Conservation (phyloP, 1,140 invertebrate genomes). For the Drosophila subpulchrella region DNA sequence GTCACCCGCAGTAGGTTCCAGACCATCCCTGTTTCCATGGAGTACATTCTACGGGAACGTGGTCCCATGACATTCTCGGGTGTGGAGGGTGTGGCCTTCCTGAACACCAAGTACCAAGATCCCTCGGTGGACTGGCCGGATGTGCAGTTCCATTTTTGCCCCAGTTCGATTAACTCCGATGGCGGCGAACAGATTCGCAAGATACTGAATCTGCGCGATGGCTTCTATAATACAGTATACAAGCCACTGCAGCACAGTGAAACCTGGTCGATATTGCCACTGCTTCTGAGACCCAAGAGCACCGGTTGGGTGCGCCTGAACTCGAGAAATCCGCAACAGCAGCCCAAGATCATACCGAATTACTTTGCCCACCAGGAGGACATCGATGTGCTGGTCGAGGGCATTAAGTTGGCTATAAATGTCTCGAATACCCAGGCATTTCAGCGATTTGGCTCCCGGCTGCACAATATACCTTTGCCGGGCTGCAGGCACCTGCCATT, state of each 20-base stretch:
- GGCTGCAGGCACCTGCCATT: slow-evolving; percentile 91
- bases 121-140: slow-evolving; percentile 91
- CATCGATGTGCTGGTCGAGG: slow-evolving; percentile 90
- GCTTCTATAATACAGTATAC: slow-evolving; percentile 93
- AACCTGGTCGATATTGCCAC: slow-evolving; percentile 93
- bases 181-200: slow-evolving; percentile 90
- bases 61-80: slow-evolving; percentile 93
- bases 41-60: slow-evolving; percentile 91
- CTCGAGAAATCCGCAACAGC: slow-evolving; percentile 91
- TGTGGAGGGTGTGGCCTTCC: slow-evolving; percentile 92
- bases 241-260: slow-evolving; percentile 91
- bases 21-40: slow-evolving; percentile 90
- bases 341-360: slow-evolving; percentile 96
- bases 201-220: slow-evolving; percentile 91
- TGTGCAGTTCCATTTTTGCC: slow-evolving; percentile 94
- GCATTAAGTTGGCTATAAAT: slow-evolving; percentile 92
- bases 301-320: slow-evolving; percentile 92
- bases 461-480: slow-evolving; percentile 91
- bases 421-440: slow-evolving; percentile 92
- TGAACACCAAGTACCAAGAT: slow-evolving; percentile 93
- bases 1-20: slow-evolving; percentile 92
- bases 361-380: slow-evolving; percentile 94
- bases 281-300: slow-evolving; percentile 92
- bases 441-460: slow-evolving; percentile 91
- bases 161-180: slow-evolving; percentile 92